A percentile compares a stretch with the other conserved stretches of the same genome.
Conservation (phyloP, 2,113 vertebrate species). For the Bubo bubo region DNA sequence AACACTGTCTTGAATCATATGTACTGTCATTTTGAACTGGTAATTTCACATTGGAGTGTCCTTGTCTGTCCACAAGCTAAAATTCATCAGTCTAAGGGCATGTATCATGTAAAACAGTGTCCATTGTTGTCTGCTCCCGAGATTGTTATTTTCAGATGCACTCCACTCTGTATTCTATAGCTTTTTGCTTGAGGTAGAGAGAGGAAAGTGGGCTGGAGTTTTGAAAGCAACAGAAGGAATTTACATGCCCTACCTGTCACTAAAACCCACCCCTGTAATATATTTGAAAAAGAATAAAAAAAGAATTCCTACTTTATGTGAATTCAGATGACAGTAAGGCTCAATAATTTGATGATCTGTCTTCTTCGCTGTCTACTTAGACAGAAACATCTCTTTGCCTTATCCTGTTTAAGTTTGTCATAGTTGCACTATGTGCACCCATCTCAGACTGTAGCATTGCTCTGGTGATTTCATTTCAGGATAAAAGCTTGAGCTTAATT, state of each 20-base stretch:
- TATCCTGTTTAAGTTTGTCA: background rate
- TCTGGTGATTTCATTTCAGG: background rate
- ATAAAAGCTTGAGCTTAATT: background rate
- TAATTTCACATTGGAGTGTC: background rate
- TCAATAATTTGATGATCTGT: background rate
- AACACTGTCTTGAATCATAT: background rate
- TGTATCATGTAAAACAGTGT: background rate
- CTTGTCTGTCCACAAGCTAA: background rate
- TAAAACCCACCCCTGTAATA: background rate
- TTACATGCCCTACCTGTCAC: background rate
- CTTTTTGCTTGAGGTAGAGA: background rate
- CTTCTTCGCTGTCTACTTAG: background rate
- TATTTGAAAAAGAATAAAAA: background rate
- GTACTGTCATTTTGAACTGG: background rate
- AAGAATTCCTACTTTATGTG: background rate
- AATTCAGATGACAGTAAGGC: background rate
- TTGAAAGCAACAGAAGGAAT: background rate
- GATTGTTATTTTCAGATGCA: background rate
- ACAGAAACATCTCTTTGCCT: background rate
- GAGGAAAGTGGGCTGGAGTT: background rate
- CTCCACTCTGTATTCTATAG: background rate
- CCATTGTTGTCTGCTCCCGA: background rate
- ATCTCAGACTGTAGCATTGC: background rate
- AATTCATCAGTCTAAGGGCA: background rate
- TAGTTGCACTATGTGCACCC: background rate